phyloP scores from a whole-genome alignment of 2,113 vertebrate genomes.

The Microtus pennsylvanicus region DNA sequence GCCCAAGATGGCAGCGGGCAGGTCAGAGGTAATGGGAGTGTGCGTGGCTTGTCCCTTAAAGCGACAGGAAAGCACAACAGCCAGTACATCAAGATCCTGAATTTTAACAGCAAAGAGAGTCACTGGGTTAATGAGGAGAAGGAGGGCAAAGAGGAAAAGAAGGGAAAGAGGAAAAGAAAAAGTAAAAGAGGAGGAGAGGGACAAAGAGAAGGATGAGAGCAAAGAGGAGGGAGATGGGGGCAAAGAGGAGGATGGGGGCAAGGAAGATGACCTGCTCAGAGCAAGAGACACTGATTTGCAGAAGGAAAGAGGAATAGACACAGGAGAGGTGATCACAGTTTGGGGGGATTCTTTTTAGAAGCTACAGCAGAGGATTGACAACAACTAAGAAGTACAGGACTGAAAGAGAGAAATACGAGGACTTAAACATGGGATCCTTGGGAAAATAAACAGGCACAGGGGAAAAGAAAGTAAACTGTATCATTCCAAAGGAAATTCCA shows the following conservation, averaged over 20 bases:
- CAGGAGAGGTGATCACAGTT: not conserved
- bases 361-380: not conserved
- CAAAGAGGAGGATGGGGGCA: no score
- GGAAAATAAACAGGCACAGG: not conserved
- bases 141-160: not conserved
- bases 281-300: not conserved
- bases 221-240: no score
- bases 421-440: not conserved
- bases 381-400: not conserved
- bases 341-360: conserved; percentile 1
- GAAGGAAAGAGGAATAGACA: not conserved
- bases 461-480: not conserved
- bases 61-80: not conserved
- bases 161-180: not conserved
- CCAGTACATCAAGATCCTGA: not conserved
- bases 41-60: no score
- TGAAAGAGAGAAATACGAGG: not conserved
- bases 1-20: no score
- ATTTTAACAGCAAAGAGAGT: not conserved
- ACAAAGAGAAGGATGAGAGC: not conserved
- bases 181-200: no score
- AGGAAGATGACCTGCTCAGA: not conserved
- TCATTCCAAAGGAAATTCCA: not conserved
- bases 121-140: not conserved
- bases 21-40: no score